phyloP scores from a whole-genome alignment of 2,888 invertebrate species.

The Antheraea yamamai region DNA sequence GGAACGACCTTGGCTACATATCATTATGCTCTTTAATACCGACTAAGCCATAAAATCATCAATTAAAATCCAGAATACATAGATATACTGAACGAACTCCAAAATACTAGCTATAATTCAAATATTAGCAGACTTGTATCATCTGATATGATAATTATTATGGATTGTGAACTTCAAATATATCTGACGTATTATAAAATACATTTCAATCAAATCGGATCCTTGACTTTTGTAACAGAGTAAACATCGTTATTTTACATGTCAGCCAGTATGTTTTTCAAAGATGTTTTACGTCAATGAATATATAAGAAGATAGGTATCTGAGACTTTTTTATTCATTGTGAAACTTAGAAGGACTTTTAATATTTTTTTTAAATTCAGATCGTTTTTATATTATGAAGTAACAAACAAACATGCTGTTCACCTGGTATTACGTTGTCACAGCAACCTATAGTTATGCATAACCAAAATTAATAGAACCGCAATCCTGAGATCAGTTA shows the following conservation, averaged over 20 bases:
- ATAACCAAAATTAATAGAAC: no score
- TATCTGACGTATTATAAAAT: not conserved
- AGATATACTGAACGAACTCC: not conserved
- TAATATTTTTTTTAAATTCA: not conserved
- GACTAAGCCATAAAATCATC: not conserved
- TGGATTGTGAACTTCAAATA: not conserved
- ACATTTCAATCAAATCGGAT: not conserved
- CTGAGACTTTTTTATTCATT: not conserved
- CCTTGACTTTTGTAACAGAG: not conserved
- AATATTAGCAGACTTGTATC: not conserved
- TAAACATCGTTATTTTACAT: not conserved
- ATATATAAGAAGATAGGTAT: not conserved
- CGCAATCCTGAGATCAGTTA: no score
- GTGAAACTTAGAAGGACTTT: not conserved
- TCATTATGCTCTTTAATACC: not conserved
- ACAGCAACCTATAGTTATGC: no score
- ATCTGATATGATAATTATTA: not conserved
- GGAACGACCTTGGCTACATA: not conserved
- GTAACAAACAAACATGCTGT: no score
- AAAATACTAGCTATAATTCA: not conserved
- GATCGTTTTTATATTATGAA: not conserved
- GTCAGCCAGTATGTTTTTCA: not conserved
- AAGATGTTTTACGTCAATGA: not conserved
- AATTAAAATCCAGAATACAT: not conserved
- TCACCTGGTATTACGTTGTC: no score